phyloP scores from a whole-genome alignment of 2,113 vertebrate genomes.

The Noturus placidus region DNA sequence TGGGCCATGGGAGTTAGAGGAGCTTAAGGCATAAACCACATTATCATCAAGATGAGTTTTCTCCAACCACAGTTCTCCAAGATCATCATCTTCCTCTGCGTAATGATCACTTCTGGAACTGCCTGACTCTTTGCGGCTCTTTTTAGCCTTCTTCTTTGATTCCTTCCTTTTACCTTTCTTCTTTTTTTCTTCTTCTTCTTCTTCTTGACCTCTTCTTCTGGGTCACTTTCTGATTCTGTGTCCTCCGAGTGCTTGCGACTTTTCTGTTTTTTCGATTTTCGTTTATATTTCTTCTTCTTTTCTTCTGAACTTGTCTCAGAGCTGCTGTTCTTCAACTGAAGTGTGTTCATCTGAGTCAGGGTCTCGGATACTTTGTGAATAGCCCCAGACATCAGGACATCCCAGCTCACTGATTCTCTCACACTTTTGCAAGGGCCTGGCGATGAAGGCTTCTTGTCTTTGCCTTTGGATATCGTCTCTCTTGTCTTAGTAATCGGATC shows the following conservation, averaged over 20 bases:
- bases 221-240: conserved; percentile 81
- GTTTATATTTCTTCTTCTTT: conserved; percentile 76
- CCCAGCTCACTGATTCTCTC: conserved; percentile 91
- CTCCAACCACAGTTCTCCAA: conserved; percentile 87
- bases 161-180: conserved; percentile 92
- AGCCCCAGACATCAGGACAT: conserved; percentile 93
- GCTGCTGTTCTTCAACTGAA: conserved; percentile 84
- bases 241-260: conserved; percentile 83
- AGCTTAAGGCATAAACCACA: conserved; percentile 90
- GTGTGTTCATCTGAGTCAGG: conserved; percentile 95
- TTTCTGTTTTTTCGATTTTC: conserved; percentile 85
- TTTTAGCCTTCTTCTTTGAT: conserved; percentile 87
- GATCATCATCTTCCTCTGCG: conserved; percentile 71
- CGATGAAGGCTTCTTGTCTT: conserved; percentile 78
- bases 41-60: conserved; percentile 82
- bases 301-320: conserved; percentile 87
- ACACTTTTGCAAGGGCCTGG: conserved; percentile 86
- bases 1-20: conserved; percentile 87
- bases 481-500: conserved; percentile 86
- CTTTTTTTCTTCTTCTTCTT: conserved; percentile 93
- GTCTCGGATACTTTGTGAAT: conserved; percentile 91
- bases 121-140: conserved; percentile 83
- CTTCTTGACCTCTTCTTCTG: conserved; percentile 85
- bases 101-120: conserved; percentile 87
- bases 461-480: conserved; percentile 84